Evolutionary conservation across 2,113 vertebrate species (phyloP).

Genomic region (Hoplias malabaricus): DNA sequence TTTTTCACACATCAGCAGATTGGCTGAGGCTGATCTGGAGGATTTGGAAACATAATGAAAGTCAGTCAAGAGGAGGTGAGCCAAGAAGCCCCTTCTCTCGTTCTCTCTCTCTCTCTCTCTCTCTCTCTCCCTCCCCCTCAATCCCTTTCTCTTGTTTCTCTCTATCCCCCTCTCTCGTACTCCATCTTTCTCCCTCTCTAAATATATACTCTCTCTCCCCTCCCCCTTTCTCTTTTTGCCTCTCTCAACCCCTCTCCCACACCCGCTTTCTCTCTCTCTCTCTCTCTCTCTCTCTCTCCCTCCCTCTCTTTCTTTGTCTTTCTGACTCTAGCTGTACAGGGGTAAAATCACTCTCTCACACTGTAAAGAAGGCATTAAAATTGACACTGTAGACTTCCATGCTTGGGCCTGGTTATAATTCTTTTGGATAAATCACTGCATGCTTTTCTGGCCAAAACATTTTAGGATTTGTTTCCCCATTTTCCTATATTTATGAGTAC

Average conservation of each 20-base stretch:
- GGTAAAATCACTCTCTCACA: not conserved
- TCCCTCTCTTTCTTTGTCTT: not conserved
- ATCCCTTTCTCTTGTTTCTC: not conserved
- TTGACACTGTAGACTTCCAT: not conserved
- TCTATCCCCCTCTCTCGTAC: not conserved
- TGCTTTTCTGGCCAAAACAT: not conserved
- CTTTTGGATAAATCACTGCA: not conserved
- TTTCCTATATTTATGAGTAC: not conserved
- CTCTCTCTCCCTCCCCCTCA: not conserved
- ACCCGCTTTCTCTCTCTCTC: not conserved
- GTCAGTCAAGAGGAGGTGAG: not conserved
- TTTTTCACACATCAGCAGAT: slow-evolving; percentile 8
- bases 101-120: not conserved
- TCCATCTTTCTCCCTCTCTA: too few relatives aligned
- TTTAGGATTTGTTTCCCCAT: not conserved
- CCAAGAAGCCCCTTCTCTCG: not conserved
- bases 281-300: not conserved
- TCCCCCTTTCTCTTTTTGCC: not conserved
- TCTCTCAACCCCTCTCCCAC: not conserved
- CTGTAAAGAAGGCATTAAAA: not conserved
- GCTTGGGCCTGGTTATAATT: not conserved
- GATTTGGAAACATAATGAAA: not conserved
- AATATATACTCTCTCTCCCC: too few relatives aligned
- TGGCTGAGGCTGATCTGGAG: not conserved
- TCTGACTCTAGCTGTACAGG: not conserved